A percentile compares a stretch with the other conserved stretches of the same genome.
Evolutionary conservation across 30 jellyfish, hydroid and myxozoan genomes (phyloP).

Genomic region (Pseudorhiza aurosa): DNA sequence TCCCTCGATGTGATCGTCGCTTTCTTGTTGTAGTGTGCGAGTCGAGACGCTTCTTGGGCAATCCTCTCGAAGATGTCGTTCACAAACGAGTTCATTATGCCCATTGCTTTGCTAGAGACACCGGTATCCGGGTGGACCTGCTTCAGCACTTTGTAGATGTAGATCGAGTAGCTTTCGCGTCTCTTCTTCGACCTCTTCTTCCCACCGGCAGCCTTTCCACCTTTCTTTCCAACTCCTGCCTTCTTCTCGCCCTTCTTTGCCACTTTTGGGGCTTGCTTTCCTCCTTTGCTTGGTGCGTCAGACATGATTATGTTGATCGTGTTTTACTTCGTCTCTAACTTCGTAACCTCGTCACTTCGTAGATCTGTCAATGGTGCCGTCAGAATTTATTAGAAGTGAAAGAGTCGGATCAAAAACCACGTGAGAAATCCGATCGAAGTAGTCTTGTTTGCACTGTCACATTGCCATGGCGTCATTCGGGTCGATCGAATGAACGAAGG

Average conservation of each 20-base stretch:
- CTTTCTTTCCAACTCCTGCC: constrained; percentile 49
- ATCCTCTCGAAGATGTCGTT: constrained; percentile 83
- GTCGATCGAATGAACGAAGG: too few species aligned
- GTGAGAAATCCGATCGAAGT: too few species aligned
- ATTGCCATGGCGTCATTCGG: too few species aligned
- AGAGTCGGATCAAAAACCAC: too few species aligned
- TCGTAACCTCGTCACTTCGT: too few species aligned
- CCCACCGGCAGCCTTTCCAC: constrained; percentile 28
- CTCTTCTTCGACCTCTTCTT: constrained; percentile 54
- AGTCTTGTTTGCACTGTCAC: too few species aligned
- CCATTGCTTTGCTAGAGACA: constrained; percentile 82
- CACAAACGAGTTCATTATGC: constrained; percentile 83
- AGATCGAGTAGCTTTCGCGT: constrained; percentile 64
- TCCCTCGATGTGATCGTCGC: constrained; percentile 83
- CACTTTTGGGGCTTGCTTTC: constrained; percentile 46
- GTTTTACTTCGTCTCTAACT: too few species aligned
- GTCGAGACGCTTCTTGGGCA: constrained; percentile 90
- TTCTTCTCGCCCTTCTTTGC: constrained; percentile 68
- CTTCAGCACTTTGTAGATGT: constrained; percentile 84
- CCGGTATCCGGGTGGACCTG: constrained; percentile 94
- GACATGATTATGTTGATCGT: neutral
- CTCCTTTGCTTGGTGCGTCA: constrained; percentile 56
- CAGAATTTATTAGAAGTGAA: too few species aligned
- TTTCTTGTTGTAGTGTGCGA: constrained; percentile 81
- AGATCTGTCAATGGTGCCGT: too few species aligned